Evolutionary conservation across 2,888 invertebrate genomes (phyloP), one percentile per base, ranked within the genome.

Genomic region (Entomobrya multifasciata): DNA sequence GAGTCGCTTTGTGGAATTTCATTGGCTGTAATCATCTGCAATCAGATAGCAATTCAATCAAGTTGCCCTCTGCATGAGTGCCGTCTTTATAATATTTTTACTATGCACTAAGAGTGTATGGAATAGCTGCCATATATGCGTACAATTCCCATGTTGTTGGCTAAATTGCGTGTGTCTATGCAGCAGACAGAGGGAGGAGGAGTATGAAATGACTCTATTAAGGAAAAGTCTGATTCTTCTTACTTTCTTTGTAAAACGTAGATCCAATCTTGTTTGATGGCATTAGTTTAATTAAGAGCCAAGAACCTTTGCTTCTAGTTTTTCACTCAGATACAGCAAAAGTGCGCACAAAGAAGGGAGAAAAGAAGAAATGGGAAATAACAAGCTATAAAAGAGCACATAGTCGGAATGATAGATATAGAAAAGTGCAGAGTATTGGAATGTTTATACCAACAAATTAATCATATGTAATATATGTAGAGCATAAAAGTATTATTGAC

Each of bases 11-110:
- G 72, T 17, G 60, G 85, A 47, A 85, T 36, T 76, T 79, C 49
- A 47, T 65, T 41, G 49, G 44, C 57, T 86, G 81, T 57, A 81
- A 81, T 81, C 81, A 86, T 86, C 81, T 77, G 67, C 74, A 86
- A 86, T 86, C 86, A 86, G 86, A 86, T 86, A 86, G 86, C 67
- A 77, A 86, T 86, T 86, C 86, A 86, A 86, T 86, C 86, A 81
- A 86, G 80, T 76, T 81, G 30, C 60, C 65, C 60, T 36, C 81
- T 22, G 22, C 20, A 47, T 62, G 60, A 62, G 44, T 25, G 78
- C 47, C 72, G 25, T 27, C 72, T 72, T 49, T 49, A 49, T 72
- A 49, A 72, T 72, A 65, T 67, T 52, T 67, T 47, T 49, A 49
- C 49, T 49, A 72, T 72, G 52, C 52, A 79, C 52, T 62, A 79